phyloP scores from a whole-genome alignment of 2,113 vertebrate species.

The Phaethon lepturus region DNA sequence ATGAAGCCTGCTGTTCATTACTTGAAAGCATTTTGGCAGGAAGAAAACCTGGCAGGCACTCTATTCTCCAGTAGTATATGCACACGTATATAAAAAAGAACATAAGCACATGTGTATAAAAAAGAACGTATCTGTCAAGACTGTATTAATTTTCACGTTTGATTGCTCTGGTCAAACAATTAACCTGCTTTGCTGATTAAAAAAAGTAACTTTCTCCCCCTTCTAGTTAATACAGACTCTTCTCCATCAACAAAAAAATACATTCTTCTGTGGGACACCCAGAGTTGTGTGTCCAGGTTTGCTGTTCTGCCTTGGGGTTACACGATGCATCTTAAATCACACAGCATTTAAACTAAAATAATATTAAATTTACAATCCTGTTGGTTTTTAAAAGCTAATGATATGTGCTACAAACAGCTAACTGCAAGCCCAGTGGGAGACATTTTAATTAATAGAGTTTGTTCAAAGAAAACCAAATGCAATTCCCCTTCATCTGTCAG shows the following conservation, averaged over 20 bases:
- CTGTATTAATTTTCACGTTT: constrained; percentile 17
- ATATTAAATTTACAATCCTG: constrained; percentile 60
- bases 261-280: neutral
- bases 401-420: constrained; percentile 69
- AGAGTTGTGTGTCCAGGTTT: constrained; percentile 4
- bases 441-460: constrained; percentile 77
- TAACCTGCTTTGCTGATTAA: neutral
- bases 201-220: neutral
- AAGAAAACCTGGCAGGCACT: neutral
- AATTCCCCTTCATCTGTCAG: constrained; percentile 69
- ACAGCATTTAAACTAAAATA: constrained; percentile 60
- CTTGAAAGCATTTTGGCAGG: constrained; percentile 11
- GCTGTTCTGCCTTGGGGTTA: neutral
- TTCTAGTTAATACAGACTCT: neutral
- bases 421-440: constrained; percentile 62
- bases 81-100: neutral
- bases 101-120: neutral
- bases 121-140: neutral
- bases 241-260: neutral
- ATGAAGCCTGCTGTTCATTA: constrained; percentile 29
- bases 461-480: constrained; percentile 74
- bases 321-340: constrained; percentile 32
- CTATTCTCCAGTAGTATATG: constrained; percentile 11
- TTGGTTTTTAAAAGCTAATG: constrained; percentile 73
- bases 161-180: neutral